Evolutionary conservation across 1,140 invertebrate genomes (phyloP).

Genomic region (Zaprionus nigranus): DNA sequence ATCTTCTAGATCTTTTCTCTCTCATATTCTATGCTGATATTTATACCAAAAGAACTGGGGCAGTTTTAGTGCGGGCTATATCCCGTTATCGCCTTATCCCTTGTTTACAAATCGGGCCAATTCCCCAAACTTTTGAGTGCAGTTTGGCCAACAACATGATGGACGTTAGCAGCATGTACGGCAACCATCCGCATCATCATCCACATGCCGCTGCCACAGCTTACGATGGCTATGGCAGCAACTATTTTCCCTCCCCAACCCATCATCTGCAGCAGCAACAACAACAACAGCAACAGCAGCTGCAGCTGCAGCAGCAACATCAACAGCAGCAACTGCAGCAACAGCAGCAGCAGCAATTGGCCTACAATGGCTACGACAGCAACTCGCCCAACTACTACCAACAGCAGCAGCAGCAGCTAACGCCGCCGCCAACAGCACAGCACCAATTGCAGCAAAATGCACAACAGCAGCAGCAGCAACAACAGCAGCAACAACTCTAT

Average conservation of each 20-base stretch:
- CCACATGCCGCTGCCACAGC: slow-evolving; percentile 77
- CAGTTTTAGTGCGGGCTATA: no score
- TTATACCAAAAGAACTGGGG: no score
- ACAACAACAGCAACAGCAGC: slow-evolving; percentile 36
- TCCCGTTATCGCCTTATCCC: background rate
- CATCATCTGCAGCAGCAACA: slow-evolving; percentile 54
- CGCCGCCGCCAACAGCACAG: slow-evolving; percentile 50
- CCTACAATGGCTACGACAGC: slow-evolving; percentile 56
- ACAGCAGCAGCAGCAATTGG: slow-evolving; percentile 54
- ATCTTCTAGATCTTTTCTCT: no score
- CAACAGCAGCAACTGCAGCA: slow-evolving; percentile 53
- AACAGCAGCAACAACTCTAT: slow-evolving; percentile 58
- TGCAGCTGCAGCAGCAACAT: slow-evolving; percentile 39
- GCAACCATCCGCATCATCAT: slow-evolving; percentile 85
- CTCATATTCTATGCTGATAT: no score
- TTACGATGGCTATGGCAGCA: slow-evolving; percentile 79
- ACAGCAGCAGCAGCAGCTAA: slow-evolving; percentile 50
- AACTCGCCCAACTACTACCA: slow-evolving; percentile 53
- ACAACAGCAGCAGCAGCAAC: slow-evolving; percentile 50
- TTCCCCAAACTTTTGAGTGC: slow-evolving; percentile 36
- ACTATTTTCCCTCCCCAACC: slow-evolving; percentile 76
- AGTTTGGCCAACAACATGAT: slow-evolving; percentile 86
- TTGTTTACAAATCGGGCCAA: background rate
- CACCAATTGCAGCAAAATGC: slow-evolving; percentile 50
- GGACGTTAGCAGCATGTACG: slow-evolving; percentile 91